phyloP scores from a whole-genome alignment of 1,140 invertebrate species.

The Tetramorium parvispinum region DNA sequence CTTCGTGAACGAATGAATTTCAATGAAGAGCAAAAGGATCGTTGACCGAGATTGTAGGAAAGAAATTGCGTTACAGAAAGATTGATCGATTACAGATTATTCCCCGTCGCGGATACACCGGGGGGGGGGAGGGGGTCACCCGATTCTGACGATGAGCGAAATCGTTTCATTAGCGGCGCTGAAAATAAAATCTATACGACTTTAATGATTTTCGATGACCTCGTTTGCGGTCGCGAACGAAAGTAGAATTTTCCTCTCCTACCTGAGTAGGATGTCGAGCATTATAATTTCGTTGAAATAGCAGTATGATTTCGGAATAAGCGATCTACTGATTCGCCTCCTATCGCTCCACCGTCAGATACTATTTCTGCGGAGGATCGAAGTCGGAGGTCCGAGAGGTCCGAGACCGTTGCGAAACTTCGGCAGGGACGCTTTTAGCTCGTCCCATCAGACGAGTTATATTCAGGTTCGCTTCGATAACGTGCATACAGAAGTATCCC shows the following conservation, averaged over 20 bases:
- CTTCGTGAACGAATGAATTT: background rate
- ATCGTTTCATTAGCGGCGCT: conserved; percentile 9
- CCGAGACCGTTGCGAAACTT: conserved; percentile 25
- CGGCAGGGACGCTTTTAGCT: conserved; percentile 1
- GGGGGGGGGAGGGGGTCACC: too few relatives aligned
- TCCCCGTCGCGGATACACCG: background rate
- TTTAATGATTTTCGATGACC: conserved; percentile 44
- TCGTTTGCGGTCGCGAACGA: conserved; percentile 1
- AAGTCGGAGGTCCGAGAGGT: background rate
- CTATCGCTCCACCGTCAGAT: background rate
- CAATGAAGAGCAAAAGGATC: background rate
- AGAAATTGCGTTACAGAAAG: background rate
- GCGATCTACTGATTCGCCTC: background rate
- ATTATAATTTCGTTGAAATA: background rate
- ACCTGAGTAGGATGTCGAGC: background rate
- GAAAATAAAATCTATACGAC: conserved; percentile 11
- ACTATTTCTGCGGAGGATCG: conserved; percentile 21
- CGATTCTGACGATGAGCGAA: background rate
- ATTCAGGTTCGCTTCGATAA: conserved; percentile 30
- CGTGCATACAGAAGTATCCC: conserved; percentile 16
- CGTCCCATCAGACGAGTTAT: conserved; percentile 8
- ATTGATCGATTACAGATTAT: background rate
- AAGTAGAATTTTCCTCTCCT: background rate
- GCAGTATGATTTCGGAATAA: background rate
- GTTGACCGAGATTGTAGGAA: background rate